Evolutionary conservation across 2,888 invertebrate genomes (phyloP).

Genomic region (Esperia sulphurella): DNA sequence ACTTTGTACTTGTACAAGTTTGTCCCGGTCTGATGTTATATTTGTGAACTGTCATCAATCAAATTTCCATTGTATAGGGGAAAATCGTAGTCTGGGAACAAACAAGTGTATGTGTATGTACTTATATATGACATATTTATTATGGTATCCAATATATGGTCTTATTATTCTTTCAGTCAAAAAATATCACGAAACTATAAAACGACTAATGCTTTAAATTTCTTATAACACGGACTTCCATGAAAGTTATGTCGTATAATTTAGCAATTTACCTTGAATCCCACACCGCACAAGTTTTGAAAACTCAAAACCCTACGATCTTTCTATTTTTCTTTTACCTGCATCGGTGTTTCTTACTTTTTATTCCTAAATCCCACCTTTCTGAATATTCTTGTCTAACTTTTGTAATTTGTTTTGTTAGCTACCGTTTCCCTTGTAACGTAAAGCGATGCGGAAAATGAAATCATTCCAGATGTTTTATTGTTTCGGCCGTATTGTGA

Average conservation of each 20-base stretch:
- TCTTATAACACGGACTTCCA: too few species aligned
- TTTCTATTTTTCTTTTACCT: conserved; percentile 8
- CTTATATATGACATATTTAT: too few species aligned
- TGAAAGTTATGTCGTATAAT: background rate
- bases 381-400: conserved; percentile 15
- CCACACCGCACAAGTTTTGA: background rate
- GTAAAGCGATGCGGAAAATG: conserved; percentile 17
- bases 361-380: conserved; percentile 11
- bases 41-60: too few species aligned
- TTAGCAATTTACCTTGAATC: background rate
- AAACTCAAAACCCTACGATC: conserved; percentile 12
- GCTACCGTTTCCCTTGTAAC: conserved; percentile 28
- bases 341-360: conserved; percentile 4
- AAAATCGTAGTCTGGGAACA: too few species aligned
- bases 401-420: conserved; percentile 33
- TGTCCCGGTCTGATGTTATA: too few species aligned
- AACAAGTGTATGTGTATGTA: too few species aligned
- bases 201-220: too few species aligned
- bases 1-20: too few species aligned
- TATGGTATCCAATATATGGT: too few species aligned
- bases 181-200: too few species aligned
- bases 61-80: too few species aligned
- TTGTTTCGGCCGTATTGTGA: background rate
- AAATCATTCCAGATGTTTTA: background rate
- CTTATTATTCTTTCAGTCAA: too few species aligned